Evolutionary conservation across 2,797 vertebrate genomes (phyloP), one percentile per base, ranked within the genome.

Genomic region (Balearica regulorum): DNA sequence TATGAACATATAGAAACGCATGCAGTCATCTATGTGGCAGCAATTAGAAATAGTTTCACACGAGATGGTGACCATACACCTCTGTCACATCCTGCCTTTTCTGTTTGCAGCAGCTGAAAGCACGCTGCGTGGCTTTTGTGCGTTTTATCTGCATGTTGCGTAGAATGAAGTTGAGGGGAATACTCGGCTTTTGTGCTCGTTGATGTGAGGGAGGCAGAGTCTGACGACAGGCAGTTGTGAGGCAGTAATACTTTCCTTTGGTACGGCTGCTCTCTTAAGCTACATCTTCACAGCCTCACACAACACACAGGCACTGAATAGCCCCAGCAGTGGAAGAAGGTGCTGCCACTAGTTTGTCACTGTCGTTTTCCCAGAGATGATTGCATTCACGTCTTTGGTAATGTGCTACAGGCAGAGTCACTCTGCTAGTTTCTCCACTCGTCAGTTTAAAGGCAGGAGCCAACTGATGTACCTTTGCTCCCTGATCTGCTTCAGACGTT

Each of bases 81-180:
- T 60, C 25, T 79, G 72, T 60, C 28, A 13, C 25, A 31, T 43
- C 37, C 44, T 41, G 13, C 0, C 3, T 48, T 16, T 44, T 53
- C 17, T n/a, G 43, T 43, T n/a, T 53, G 39, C 80, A 69, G 44
- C 44, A 78, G 28, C 39, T 69, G 61, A 44, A 65, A 65, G 51
- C 31, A 31, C 0, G 0, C 55, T 35, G 10, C 2, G 2, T 65
- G 33, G 5, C 3, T 35, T 83, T 37, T 58, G 17, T 73, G 44
- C 19, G 6, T 31, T 25, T 77, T 29, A 28, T 8, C n/a, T 85
- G 37, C 18, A 4, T 0, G 0, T 41, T 54, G 28, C 55, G 5
- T 5, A 49, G 28, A 75, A 55, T 10, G 28, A 60, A 22, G 14
- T 26, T 61, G 57, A 46, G 57, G 13, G 33, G 24, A 70, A 61